These are phyloP conservation scores for Diuraphis noxia DNA, from an alignment of 1,140 invertebrate genomes.

Conservation along the genomic window DNA sequence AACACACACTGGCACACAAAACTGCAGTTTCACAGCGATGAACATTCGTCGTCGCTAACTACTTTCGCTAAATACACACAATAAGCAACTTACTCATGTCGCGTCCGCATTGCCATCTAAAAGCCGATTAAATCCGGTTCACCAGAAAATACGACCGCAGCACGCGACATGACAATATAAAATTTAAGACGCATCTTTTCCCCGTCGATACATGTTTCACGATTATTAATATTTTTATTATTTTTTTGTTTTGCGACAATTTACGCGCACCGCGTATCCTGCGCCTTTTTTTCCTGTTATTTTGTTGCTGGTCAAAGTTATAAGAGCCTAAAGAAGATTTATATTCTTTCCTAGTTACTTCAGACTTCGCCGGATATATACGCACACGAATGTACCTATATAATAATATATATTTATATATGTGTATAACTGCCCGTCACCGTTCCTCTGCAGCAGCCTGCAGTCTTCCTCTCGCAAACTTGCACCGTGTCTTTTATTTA, in stretches of 20 bases:
- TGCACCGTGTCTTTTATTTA: not conserved
- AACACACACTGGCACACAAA: not conserved
- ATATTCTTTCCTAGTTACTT: conserved; percentile 26
- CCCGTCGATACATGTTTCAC: not conserved
- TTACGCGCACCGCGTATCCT: not conserved
- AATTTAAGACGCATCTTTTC: not conserved
- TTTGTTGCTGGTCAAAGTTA: conserved; percentile 20
- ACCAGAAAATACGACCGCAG: not conserved
- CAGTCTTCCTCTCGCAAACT: not conserved
- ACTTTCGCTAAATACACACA: not conserved
- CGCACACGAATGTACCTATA: not conserved
- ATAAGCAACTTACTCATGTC: not conserved
- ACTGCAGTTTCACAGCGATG: not conserved
- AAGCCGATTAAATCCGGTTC: conserved; percentile 19
- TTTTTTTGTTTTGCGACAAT: not conserved
- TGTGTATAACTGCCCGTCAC: not conserved
- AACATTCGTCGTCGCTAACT: not conserved
- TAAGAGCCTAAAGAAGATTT: conserved; percentile 40
- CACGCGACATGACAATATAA: not conserved
- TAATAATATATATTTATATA: not conserved
- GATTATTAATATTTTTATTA: not conserved
- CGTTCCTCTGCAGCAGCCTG: not conserved
- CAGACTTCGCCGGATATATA: not conserved
- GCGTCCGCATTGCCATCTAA: not conserved
- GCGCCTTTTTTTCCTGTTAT: not conserved